These are phyloP conservation scores for Eristalis tenax DNA, from an alignment of 2,888 invertebrate genomes.

Conservation along the genomic window DNA sequence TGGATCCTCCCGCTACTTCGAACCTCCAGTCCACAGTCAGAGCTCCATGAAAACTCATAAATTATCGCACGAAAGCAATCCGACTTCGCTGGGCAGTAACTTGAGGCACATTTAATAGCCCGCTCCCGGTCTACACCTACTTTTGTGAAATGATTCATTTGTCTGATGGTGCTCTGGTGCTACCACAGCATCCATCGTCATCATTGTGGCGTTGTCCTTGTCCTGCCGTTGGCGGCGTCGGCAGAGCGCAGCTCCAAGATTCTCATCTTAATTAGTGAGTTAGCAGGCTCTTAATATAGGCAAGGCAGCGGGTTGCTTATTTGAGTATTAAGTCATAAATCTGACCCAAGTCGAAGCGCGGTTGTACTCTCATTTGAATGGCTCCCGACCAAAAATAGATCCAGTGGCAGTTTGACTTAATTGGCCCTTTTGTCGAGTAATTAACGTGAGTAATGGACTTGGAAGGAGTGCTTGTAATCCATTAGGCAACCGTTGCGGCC, in stretches of 20 bases:
- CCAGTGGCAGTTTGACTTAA: constrained; percentile 10
- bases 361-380: too few species aligned
- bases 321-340: constrained; percentile 60
- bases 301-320: constrained; percentile 25
- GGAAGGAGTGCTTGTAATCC: neutral
- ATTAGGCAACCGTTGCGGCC: neutral
- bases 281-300: constrained; percentile 37
- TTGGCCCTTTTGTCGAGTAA: constrained; percentile 2
- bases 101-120: constrained; percentile 39
- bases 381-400: neutral
- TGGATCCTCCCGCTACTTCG: too few species aligned
- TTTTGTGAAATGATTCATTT: constrained; percentile 53
- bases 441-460: neutral
- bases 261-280: constrained; percentile 63
- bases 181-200: neutral
- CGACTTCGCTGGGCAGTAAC: constrained; percentile 18
- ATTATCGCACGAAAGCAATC: neutral
- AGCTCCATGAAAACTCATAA: neutral
- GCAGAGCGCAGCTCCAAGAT: constrained; percentile 44
- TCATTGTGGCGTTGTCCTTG: neutral
- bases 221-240: neutral
- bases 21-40: too few species aligned
- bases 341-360: constrained; percentile 4
- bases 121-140: constrained; percentile 57
- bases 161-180: constrained; percentile 1